Evolutionary conservation across 2,797 vertebrate genomes (phyloP).

Genomic region (Poeciliopsis turneri): DNA sequence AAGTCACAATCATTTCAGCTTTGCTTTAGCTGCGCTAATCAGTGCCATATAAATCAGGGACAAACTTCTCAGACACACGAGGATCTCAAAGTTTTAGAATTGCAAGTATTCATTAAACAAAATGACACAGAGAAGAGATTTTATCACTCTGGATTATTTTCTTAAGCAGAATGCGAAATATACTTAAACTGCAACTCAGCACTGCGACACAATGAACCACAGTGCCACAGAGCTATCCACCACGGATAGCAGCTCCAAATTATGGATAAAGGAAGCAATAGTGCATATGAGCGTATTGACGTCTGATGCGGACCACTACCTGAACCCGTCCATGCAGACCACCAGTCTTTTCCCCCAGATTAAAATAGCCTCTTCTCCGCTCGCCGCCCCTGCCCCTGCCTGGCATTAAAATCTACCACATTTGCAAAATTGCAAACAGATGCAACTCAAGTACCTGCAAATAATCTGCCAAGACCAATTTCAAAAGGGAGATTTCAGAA

Average conservation of each 20-base stretch:
- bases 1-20: slow-evolving; percentile 92
- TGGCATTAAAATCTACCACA: slow-evolving; percentile 98
- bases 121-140: not conserved
- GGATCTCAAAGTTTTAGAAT: not conserved
- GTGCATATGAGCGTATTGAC: slow-evolving; percentile 14
- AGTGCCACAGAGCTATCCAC: not conserved
- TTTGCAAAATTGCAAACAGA: slow-evolving; percentile 99
- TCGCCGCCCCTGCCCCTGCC: slow-evolving; percentile 61
- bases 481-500: slow-evolving; percentile 99
- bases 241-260: not conserved
- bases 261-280: not conserved
- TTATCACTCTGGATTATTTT: not conserved
- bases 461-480: slow-evolving; percentile 99
- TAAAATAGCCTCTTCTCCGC: slow-evolving; percentile 90
- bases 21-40: slow-evolving; percentile 83
- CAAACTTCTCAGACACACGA: slow-evolving; percentile 26
- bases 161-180: not conserved
- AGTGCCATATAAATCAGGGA: slow-evolving; percentile 58
- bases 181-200: not conserved
- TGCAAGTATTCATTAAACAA: not conserved
- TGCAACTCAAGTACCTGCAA: slow-evolving; percentile 99
- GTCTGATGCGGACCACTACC: slow-evolving; percentile 32
- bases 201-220: not conserved
- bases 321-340: slow-evolving; percentile 84
- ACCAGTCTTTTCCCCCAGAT: slow-evolving; percentile 91